Conservation (phyloP, 2,888 invertebrate species). For the Pammene fasciana region DNA sequence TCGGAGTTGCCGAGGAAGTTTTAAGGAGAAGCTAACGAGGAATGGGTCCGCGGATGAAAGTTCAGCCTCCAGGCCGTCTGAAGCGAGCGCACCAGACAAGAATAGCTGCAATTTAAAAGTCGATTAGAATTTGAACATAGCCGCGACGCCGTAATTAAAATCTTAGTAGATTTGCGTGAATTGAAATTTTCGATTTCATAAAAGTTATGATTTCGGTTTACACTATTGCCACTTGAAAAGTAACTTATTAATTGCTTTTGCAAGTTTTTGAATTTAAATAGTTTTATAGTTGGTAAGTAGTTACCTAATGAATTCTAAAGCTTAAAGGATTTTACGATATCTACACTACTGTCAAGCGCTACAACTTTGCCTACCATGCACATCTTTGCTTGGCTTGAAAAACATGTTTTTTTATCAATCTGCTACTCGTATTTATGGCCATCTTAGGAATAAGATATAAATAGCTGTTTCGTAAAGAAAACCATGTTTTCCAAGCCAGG, state of each 20-base stretch:
- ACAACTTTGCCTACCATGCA: no score
- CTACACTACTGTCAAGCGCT: no score
- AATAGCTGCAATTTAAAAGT: slow-evolving; percentile 83
- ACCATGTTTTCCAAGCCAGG: no score
- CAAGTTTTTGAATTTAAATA: not conserved
- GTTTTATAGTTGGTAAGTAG: not conserved
- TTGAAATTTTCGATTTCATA: slow-evolving; percentile 44
- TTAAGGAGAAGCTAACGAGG: slow-evolving; percentile 81
- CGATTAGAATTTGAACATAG: slow-evolving; percentile 81
- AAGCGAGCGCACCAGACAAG: slow-evolving; percentile 73
- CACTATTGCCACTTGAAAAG: slow-evolving; percentile 19
- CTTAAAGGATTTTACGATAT: no score
- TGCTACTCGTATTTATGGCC: no score
- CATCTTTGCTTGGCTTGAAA: no score
- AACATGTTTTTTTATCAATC: no score
- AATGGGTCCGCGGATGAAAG: slow-evolving; percentile 75
- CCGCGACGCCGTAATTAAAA: slow-evolving; percentile 75
- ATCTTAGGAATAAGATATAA: no score
- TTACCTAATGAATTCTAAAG: no score
- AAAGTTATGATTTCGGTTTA: slow-evolving; percentile 43
- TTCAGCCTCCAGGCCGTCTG: slow-evolving; percentile 55
- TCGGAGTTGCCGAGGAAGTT: slow-evolving; percentile 71
- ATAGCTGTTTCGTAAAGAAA: no score
- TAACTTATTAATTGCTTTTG: slow-evolving; percentile 3
- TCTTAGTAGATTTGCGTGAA: slow-evolving; percentile 50